A percentile compares a stretch with the other conserved stretches of the same genome.
Conservation (phyloP, 1,140 invertebrate species). For the Eurytemora carolleeae region DNA sequence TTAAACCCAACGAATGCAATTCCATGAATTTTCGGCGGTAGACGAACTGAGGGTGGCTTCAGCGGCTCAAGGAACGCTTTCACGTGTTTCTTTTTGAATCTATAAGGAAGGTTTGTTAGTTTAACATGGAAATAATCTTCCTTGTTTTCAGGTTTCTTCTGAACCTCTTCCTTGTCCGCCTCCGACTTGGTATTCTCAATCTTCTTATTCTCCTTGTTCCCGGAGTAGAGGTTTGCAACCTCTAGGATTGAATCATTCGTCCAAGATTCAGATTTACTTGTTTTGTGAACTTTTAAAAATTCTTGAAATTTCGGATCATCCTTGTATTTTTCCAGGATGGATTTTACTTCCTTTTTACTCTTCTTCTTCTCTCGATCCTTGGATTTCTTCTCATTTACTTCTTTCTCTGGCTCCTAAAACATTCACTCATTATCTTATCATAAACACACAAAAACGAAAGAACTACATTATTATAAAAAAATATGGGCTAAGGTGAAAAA, state of each 20-base stretch:
- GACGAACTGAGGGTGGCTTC: constrained; percentile 49
- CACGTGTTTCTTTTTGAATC: constrained; percentile 47
- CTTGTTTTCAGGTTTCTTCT: constrained; percentile 1
- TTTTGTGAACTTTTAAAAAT: constrained; percentile 10
- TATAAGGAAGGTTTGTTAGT: constrained; percentile 1
- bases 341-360: background rate
- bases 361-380: too few species aligned
- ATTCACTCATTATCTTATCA: too few species aligned
- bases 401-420: too few species aligned
- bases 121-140: constrained; percentile 8
- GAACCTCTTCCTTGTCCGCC: background rate
- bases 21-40: constrained; percentile 53
- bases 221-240: background rate
- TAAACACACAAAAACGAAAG: too few species aligned
- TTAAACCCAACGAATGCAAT: constrained; percentile 77
- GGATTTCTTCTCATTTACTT: too few species aligned
- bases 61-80: constrained; percentile 65
- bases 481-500: too few species aligned
- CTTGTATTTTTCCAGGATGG: constrained; percentile 7
- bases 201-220: background rate
- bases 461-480: too few species aligned
- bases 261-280: constrained; percentile 7
- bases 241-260: constrained; percentile 10
- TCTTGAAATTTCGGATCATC: constrained; percentile 12
- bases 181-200: background rate